Percentiles rank a stretch among this genome's conserved stretches.
phyloP scores from a whole-genome alignment of 2,113 vertebrate genomes.

The Ageneiosus marmoratus region DNA sequence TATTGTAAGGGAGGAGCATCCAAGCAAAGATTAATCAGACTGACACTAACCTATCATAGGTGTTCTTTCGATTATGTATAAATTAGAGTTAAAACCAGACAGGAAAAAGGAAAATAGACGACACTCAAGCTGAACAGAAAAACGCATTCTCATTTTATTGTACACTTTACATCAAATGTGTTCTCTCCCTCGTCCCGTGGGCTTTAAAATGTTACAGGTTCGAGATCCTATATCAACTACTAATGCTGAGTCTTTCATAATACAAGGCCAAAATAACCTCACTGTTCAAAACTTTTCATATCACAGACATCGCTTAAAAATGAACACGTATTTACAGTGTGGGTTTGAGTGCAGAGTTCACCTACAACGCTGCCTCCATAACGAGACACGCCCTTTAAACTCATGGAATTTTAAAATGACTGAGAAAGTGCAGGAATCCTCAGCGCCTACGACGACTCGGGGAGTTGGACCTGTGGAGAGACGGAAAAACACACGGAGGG shows the following conservation, averaged over 20 bases:
- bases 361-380: slow-evolving; percentile 99
- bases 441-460: slow-evolving; percentile 92
- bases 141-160: slow-evolving; percentile 73
- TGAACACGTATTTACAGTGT: slow-evolving; percentile 89
- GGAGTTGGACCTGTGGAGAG: slow-evolving; percentile 88
- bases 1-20: background rate
- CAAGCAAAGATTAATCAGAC: background rate
- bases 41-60: background rate
- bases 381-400: slow-evolving; percentile 99
- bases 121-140: slow-evolving; percentile 46
- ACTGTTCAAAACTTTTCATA: slow-evolving; percentile 78
- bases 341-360: slow-evolving; percentile 78
- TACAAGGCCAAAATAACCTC: slow-evolving; percentile 85
- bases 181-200: slow-evolving; percentile 56
- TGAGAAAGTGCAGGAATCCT: slow-evolving; percentile 81
- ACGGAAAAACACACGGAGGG: slow-evolving; percentile 64
- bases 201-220: slow-evolving; percentile 91
- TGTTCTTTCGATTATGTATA: background rate
- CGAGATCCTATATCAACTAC: slow-evolving; percentile 81
- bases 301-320: slow-evolving; percentile 90
- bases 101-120: background rate
- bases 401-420: slow-evolving; percentile 96
- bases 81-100: background rate
- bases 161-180: slow-evolving; percentile 87
- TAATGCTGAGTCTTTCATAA: slow-evolving; percentile 78